phyloP scores from a whole-genome alignment of 2,113 vertebrate species.

The Eulemur macaco region DNA sequence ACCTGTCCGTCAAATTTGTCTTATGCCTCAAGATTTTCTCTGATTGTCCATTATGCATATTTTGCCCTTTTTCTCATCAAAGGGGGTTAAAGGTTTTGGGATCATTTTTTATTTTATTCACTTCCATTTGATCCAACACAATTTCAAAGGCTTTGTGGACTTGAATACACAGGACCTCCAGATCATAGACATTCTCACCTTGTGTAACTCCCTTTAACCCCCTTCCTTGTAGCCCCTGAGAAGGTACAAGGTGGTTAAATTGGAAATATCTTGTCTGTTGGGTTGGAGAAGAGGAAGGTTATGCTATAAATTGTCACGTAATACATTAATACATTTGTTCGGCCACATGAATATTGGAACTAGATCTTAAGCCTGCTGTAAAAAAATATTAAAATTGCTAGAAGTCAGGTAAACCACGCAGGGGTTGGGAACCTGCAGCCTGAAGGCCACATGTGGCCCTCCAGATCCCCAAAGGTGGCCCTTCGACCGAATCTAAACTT shows the following conservation, averaged over 20 bases:
- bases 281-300: neutral
- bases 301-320: neutral
- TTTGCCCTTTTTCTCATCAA: neutral
- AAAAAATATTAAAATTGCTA: neutral
- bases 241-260: neutral
- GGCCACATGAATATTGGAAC: neutral
- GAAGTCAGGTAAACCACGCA: neutral
- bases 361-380: neutral
- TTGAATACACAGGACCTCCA: neutral
- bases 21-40: neutral
- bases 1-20: neutral
- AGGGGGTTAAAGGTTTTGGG: neutral
- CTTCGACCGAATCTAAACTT: no score
- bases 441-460: no score
- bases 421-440: no score
- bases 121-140: neutral
- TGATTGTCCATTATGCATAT: neutral
- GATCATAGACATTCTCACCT: neutral
- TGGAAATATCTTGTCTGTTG: neutral
- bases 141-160: constrained; percentile 9
- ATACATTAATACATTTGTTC: neutral
- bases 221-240: neutral
- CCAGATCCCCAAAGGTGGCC: no score
- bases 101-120: constrained; percentile 29
- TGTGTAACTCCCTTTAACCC: neutral